Percentiles rank a stretch among this genome's conserved stretches.
Evolutionary conservation across 2,113 vertebrate genomes (phyloP).

Genomic region (Erinaceus europaeus): DNA sequence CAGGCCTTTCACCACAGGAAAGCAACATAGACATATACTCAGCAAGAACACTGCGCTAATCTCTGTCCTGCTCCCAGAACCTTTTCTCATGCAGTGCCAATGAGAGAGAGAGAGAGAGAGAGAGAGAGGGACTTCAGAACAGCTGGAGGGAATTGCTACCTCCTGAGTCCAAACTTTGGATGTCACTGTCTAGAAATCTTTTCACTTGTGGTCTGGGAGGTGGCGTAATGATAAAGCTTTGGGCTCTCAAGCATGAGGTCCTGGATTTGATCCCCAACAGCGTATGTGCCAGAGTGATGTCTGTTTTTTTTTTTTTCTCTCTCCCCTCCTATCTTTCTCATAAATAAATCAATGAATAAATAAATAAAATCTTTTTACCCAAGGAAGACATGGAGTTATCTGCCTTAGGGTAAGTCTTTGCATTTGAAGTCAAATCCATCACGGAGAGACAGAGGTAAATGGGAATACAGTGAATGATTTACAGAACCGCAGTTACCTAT

Average conservation of each 20-base stretch:
- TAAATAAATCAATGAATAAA: too few relatives aligned
- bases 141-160: constrained; percentile 43
- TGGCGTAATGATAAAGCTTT: too few relatives aligned
- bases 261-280: too few relatives aligned
- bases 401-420: neutral
- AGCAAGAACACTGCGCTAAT: constrained; percentile 44
- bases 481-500: neutral
- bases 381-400: neutral
- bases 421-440: too few relatives aligned
- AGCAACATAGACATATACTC: neutral
- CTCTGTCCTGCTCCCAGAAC: constrained; percentile 18
- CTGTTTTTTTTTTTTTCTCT: too few relatives aligned
- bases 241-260: too few relatives aligned
- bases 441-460: neutral
- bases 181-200: neutral
- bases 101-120: constrained; percentile 13
- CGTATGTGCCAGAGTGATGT: too few relatives aligned
- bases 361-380: too few relatives aligned
- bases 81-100: constrained; percentile 37
- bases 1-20: constrained; percentile 37
- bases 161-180: neutral
- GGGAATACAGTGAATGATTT: neutral
- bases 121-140: constrained; percentile 23
- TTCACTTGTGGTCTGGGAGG: too few relatives aligned
- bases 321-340: too few relatives aligned